Evolutionary conservation across 2,797 vertebrate species (phyloP).

Genomic region (Microtus californicus): DNA sequence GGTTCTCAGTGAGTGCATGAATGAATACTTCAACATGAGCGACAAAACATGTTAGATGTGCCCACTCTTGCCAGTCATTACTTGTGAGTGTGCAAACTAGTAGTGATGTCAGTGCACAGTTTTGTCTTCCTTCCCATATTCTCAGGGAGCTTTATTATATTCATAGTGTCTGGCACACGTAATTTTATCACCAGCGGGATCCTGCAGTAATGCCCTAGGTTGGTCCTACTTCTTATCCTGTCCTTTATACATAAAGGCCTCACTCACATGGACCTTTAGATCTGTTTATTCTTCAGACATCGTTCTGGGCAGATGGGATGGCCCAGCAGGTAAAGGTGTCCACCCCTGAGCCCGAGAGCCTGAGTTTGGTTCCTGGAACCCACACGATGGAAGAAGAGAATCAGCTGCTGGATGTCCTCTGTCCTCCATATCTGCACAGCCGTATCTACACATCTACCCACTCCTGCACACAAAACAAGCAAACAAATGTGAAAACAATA

Average conservation of each 20-base stretch:
- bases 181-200: not conserved
- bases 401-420: not conserved
- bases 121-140: not conserved
- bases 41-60: not conserved
- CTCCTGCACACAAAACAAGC: not conserved
- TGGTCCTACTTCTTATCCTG: not conserved
- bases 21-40: not conserved
- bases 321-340: not conserved
- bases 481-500: not conserved
- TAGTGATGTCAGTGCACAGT: not conserved
- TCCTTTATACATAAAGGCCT: not conserved
- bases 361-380: not conserved
- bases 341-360: not conserved
- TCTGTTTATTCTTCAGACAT: not conserved
- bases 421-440: fast-evolving
- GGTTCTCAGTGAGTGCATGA: not conserved
- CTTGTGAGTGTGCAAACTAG: not conserved
- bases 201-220: not conserved
- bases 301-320: not conserved
- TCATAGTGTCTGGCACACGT: not conserved
- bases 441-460: not conserved
- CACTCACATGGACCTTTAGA: not conserved
- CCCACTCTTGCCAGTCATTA: not conserved
- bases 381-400: not conserved
- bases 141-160: not conserved